Evolutionary conservation across 2,113 vertebrate genomes (phyloP), one percentile per base, ranked within the genome.

Genomic region (Opisthocomus hoazin): DNA sequence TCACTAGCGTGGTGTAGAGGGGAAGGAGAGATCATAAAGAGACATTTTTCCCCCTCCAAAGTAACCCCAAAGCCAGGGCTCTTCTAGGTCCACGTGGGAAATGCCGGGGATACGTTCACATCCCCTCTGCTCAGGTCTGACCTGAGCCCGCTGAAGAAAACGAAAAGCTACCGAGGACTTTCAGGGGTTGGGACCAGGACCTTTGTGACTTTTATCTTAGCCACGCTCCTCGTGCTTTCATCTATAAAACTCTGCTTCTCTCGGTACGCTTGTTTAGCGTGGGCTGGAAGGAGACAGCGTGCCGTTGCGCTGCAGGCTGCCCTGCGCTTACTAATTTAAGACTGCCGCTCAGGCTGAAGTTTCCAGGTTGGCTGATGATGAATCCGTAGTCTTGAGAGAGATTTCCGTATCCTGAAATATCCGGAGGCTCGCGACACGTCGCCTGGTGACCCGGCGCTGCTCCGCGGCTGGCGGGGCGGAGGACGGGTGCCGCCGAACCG

Each of bases 361-460:
- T 95, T 96, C 93, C 94, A 92, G 39, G 68, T 91, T 95, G 90
- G 82, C 90, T 94, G 15, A 51, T 34, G 83, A 91, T 91, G 83
- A 95, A 94, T 93, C 83, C 0, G 0, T 76, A 53, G 45, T 80
- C 87, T 80, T 88, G 46, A 78, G 85, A 90, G 79, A 87, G 81
- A 94, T 81, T 95, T 94, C 88, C 34, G 0, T 89, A 90, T 87
- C 80, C 86, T 90, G 90, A 96, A 96, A 93, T 78, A 95, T 90
- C 76, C 70, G 53, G 77, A 93, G 89, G 58, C 41, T 93, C 69
- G 37, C 69, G 82, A 85, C 50, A 57, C 53, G 90, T 85, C 43
- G 22, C 18, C 90, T 82, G 24, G 45, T 65, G 81, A 46, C 66
- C 73, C 36, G 53, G 43, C 0, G 1, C 26, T 75, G 57, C 74